These are phyloP conservation scores for Myzus persicae DNA, from an alignment of 1,140 invertebrate species.

Conservation along the genomic window DNA sequence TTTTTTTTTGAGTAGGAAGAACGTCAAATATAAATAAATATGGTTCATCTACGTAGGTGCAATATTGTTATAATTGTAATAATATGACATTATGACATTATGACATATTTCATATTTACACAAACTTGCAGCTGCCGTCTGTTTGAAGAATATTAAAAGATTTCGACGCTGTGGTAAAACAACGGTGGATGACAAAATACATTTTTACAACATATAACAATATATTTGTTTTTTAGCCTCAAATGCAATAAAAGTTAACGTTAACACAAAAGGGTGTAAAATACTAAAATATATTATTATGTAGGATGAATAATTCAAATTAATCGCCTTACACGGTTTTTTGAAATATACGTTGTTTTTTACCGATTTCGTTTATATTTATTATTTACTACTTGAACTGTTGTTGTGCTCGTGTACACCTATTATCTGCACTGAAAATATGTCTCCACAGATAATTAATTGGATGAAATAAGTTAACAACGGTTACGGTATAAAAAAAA, in stretches of 20 bases:
- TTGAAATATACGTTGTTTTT: background rate
- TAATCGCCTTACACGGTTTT: background rate
- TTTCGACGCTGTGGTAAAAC: background rate
- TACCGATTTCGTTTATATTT: constrained; percentile 31
- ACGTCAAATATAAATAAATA: background rate
- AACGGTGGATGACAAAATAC: background rate
- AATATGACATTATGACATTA: background rate
- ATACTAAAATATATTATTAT: background rate
- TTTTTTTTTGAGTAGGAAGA: background rate
- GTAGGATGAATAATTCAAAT: constrained; percentile 3
- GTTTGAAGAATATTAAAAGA: background rate
- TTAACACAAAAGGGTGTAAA: background rate
- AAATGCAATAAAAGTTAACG: background rate
- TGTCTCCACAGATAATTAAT: constrained; percentile 42
- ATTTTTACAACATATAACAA: background rate
- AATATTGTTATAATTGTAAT: background rate
- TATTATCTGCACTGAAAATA: constrained; percentile 35
- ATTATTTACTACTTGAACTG: constrained; percentile 33
- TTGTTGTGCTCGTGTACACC: background rate
- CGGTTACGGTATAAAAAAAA: background rate
- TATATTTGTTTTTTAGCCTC: background rate
- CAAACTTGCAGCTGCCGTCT: background rate
- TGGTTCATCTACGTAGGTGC: background rate
- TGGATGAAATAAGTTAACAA: constrained; percentile 32
- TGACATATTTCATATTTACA: too few species aligned